Conservation (phyloP, 2,797 vertebrate species). For the Hephaestus fuliginosus region DNA sequence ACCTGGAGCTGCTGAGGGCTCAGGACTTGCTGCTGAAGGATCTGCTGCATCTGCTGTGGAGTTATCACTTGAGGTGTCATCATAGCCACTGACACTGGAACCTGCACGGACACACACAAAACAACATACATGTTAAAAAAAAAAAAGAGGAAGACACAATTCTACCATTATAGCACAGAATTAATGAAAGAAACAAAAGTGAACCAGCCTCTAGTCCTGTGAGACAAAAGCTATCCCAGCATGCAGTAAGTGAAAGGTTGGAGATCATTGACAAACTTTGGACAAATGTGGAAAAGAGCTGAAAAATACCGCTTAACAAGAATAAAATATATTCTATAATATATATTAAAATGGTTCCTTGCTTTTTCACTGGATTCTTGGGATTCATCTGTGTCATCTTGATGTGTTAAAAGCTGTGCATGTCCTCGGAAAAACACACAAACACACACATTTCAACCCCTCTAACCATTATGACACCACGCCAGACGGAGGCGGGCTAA, state of each 20-base stretch:
- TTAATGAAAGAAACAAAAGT: background rate
- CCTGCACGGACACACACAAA: constrained; percentile 80
- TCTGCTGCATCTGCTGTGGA: constrained; percentile 99
- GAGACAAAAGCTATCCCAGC: background rate
- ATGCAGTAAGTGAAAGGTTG: background rate
- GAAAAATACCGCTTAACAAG: background rate
- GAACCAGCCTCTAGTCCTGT: background rate
- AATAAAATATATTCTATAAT: background rate
- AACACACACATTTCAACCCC: constrained; percentile 33
- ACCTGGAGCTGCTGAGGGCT: constrained; percentile 99
- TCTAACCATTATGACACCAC: constrained; percentile 55
- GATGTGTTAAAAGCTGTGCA: constrained; percentile 32
- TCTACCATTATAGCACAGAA: background rate
- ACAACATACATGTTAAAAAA: constrained; percentile 11
- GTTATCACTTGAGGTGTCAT: constrained; percentile 99
- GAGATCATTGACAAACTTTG: background rate
- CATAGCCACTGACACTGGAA: constrained; percentile 99
- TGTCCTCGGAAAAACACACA: constrained; percentile 33
- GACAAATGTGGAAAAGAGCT: background rate
- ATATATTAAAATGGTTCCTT: background rate
- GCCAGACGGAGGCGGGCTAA: constrained; percentile 29
- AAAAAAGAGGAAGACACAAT: background rate
- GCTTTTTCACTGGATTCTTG: constrained; percentile 5
- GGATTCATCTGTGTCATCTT: constrained; percentile 51
- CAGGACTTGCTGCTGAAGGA: constrained; percentile 99